Base-by-base conservation (phyloP, 1,140 invertebrate species). In the Panulirus ornatus region DNA sequence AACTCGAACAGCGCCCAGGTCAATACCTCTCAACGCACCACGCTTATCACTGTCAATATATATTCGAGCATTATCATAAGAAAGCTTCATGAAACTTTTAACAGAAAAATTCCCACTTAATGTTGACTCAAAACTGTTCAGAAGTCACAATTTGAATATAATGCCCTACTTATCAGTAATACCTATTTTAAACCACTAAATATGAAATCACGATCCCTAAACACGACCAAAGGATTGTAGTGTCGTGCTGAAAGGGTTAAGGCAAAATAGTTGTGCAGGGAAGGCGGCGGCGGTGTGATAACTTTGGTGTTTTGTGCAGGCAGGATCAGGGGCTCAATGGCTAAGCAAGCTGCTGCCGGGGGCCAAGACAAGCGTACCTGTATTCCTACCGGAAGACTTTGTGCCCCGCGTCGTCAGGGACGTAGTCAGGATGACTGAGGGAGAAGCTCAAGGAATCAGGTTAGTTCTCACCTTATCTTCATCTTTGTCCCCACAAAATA, bases 361-460 rank as follows among this genome's bases (percentile, higher is more conserved):
- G 14, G n/a, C 30, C n/a, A 58, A 76, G 44, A 76, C 71, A 16
- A 40, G 58, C 6, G 84, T 86, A 1, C 44, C 44, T n/a, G 84
- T 86, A 6, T 76, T 36, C 14, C 44, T 86, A 1, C 84, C 84
- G 11, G 44, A 76, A 16, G 73, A 86, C n/a, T 86, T 86, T 47
- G 16, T 86, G 14, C 22, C 71, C 8, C 42, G 84, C 2, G 73
- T 86, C 1, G 84, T 86, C 9, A 47, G 84, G 16, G 84, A 86
- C 51, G 66, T 76, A 1, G 34, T 86, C 19, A 51, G 84, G 19
- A 86, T 86, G 84, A 75, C 36, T 2, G 84, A 86, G 36, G 84
- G 84, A 11, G 84, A 86, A 51, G 47, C 22, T 22, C 30, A 76
- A 8, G 84, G 84, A 40, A 75, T 86, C 14, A 86, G 84, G 84